These are phyloP conservation scores for Ginglymostoma cirratum DNA, from an alignment of 2,113 vertebrate genomes.

Conservation along the genomic window DNA sequence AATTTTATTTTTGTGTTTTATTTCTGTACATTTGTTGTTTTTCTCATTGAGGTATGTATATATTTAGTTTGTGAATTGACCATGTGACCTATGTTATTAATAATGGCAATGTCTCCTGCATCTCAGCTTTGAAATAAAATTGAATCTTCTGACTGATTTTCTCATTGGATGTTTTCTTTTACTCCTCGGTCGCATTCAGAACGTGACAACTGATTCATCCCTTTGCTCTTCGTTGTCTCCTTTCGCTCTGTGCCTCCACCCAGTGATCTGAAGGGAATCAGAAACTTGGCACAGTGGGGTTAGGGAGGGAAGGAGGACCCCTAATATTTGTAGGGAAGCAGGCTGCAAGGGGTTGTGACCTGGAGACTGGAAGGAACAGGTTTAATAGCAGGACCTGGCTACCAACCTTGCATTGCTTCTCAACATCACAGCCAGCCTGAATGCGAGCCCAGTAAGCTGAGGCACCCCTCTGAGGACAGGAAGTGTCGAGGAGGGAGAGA, in stretches of 20 bases:
- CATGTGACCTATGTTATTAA: slow-evolving; percentile 13
- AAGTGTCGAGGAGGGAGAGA: not conserved
- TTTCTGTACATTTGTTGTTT: slow-evolving; percentile 35
- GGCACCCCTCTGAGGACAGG: not conserved
- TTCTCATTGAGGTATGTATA: slow-evolving; percentile 23
- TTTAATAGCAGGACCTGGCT: not conserved
- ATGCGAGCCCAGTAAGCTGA: not conserved
- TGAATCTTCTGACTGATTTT: not conserved
- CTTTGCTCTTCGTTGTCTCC: not conserved
- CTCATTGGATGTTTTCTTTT: not conserved
- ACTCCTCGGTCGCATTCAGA: not conserved
- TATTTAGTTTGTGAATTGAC: slow-evolving; percentile 30
- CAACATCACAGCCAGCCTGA: not conserved
- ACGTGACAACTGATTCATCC: no score
- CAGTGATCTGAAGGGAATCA: not conserved
- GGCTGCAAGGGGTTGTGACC: not conserved
- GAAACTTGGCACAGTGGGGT: not conserved
- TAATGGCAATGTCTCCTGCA: slow-evolving; percentile 27
- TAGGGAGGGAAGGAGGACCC: not conserved
- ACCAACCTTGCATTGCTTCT: not conserved
- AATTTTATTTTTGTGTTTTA: slow-evolving; percentile 32
- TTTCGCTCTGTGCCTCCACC: not conserved
- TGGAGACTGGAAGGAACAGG: not conserved
- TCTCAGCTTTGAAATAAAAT: slow-evolving; percentile 36
- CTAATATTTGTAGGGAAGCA: not conserved